phyloP scores from a whole-genome alignment of 30 jellyfish, hydroid and myxozoan genomes.

The Sanderia malayensis region DNA sequence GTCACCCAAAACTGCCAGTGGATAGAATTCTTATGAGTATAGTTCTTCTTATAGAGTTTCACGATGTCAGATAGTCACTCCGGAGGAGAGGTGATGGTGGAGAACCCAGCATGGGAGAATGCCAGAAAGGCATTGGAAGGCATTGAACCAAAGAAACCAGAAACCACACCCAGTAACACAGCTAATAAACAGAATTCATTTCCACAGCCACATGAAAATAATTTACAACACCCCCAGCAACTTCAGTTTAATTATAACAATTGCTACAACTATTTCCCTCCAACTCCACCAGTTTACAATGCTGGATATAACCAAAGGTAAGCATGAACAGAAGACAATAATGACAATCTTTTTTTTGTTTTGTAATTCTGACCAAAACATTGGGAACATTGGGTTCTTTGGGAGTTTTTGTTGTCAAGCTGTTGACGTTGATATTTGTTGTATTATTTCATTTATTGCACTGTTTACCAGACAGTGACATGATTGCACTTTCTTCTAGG shows the following conservation, averaged over 20 bases:
- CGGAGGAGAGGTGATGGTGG: conserved; percentile 45
- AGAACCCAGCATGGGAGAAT: conserved; percentile 63
- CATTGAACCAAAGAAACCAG: conserved; percentile 36
- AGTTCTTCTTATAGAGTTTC: background rate
- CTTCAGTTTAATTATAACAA: conserved; percentile 30
- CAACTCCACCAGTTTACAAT: conserved; percentile 11
- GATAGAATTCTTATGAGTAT: too few species aligned
- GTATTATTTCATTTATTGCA: too few species aligned
- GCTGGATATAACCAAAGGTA: conserved; percentile 50
- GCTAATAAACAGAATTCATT: background rate
- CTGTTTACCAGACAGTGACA: too few species aligned
- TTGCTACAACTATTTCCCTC: conserved; percentile 27
- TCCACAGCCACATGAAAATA: background rate
- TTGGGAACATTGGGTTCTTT: too few species aligned
- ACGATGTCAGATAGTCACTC: conserved; percentile 16
- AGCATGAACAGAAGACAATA: background rate
- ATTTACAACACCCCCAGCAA: conserved; percentile 15
- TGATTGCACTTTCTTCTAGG: too few species aligned
- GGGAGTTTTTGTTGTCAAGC: too few species aligned
- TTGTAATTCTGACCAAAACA: too few species aligned
- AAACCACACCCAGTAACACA: background rate
- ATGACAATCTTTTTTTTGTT: too few species aligned
- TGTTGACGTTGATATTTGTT: too few species aligned
- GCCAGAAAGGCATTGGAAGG: conserved; percentile 61
- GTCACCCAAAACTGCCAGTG: too few species aligned